Evolutionary conservation across 1,140 invertebrate genomes (phyloP), one percentile per base, ranked within the genome.

Genomic region (Drosophila burlai): DNA sequence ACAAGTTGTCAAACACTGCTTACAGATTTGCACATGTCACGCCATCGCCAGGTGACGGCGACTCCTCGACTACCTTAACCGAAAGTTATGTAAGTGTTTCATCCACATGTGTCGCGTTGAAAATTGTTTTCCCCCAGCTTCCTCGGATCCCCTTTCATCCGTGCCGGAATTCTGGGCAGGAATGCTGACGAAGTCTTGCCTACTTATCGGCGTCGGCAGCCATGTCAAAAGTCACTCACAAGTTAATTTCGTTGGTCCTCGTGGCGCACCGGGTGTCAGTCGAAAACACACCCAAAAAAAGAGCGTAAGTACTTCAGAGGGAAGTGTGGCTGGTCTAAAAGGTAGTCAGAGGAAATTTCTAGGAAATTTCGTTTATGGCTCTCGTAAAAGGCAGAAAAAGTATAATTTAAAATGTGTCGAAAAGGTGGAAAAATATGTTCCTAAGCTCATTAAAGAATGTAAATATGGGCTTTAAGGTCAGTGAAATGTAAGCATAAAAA

Each of bases 201-300:
- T 84, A 75, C 81, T 83, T 89, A 75, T 84, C 72, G 64, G 66
- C 85, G 57, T 36, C 60, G 54, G 61, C 66, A 47, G 60, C 36
- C 67, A 62, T 80, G 76, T 79, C 61, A 72, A 67, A 69, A 89
- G 84, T 84, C 77, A 79, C 74, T 81, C 64, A 71, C 85, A 89
- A 81, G 85, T 90, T 89, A 82, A 90, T 89, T 90, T 89, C 81
- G 73, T 54, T 65, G 58, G 47, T 60, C 58, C 73, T 76, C 45
- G 71, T 61, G 77, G 73, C 65, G 61, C 66, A 57, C 73, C 63
- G 60, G 69, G 54, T 73, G 54, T 61, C 66, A 52, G 34, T n/a
- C 8, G 29, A 24, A 57, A 21, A 47, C 54, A 36, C 43, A 38
- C 16, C 26, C 24, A n/a, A 24, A 31, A 52, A 26, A 29, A 52